Percentiles rank a stretch among this genome's conserved stretches.
Conservation (phyloP, 2,113 vertebrate genomes). For the Tragulus kanchil region DNA sequence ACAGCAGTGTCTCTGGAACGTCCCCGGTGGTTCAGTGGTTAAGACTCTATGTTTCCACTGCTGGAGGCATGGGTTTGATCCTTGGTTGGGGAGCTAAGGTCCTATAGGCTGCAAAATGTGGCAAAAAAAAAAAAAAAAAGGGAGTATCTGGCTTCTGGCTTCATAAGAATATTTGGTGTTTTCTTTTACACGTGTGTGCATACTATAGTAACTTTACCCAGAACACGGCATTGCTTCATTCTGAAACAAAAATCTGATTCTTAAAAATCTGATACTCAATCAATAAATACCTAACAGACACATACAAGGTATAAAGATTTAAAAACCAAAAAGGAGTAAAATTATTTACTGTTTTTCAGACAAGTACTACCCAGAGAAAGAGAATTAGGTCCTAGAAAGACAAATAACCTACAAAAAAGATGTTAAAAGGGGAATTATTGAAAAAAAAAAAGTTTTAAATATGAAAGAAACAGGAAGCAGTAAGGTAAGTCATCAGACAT, state of each 20-base stretch:
- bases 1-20: not conserved
- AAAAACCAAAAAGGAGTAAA: constrained; percentile 25
- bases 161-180: constrained; percentile 44
- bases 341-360: constrained; percentile 56
- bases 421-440: not conserved
- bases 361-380: constrained; percentile 6
- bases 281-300: constrained; percentile 29
- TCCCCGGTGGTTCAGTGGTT: not conserved
- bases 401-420: constrained; percentile 51
- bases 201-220: not conserved
- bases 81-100: not conserved
- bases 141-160: not conserved
- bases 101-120: not conserved
- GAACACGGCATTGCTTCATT: constrained; percentile 6
- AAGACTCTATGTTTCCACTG: not conserved
- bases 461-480: constrained; percentile 29
- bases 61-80: not conserved
- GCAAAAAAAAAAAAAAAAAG: not conserved
- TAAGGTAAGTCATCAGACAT: not conserved
- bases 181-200: not conserved
- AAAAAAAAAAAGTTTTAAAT: constrained; percentile 34
- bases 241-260: constrained; percentile 59
- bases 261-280: not conserved
- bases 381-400: not conserved
- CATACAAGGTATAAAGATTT: not conserved